phyloP scores from a whole-genome alignment of 2,888 invertebrate species.

The Drosophila rubida region DNA sequence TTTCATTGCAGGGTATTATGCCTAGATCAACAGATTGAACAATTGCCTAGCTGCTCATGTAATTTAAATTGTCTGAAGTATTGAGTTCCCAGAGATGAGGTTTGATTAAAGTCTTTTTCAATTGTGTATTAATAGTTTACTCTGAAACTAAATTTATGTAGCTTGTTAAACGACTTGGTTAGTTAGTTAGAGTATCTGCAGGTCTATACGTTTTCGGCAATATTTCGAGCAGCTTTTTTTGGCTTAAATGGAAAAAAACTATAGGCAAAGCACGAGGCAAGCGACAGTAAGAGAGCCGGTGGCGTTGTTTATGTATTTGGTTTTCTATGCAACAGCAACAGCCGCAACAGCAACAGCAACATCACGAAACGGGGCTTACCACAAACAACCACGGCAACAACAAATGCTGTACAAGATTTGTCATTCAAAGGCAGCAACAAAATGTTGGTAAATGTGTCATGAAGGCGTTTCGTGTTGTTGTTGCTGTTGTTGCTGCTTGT shows the following conservation, averaged over 20 bases:
- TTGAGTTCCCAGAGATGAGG: not conserved
- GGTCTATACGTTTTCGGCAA: not conserved
- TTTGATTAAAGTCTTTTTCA: not conserved
- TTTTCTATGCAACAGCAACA: slow-evolving; percentile 57
- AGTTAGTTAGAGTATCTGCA: slow-evolving; percentile 29
- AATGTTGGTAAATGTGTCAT: slow-evolving; percentile 78
- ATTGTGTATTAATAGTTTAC: not conserved
- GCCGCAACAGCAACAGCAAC: slow-evolving; percentile 35
- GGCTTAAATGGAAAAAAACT: slow-evolving; percentile 28
- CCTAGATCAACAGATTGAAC: slow-evolving; percentile 8
- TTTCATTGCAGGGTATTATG: slow-evolving; percentile 29
- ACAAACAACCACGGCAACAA: slow-evolving; percentile 38
- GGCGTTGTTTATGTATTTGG: slow-evolving; percentile 67
- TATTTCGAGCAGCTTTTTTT: slow-evolving; percentile 14
- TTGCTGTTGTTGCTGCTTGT: slow-evolving; percentile 25
- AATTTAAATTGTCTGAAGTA: slow-evolving; percentile 9
- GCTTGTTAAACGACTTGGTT: too few species aligned
- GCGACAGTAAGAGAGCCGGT: slow-evolving; percentile 41
- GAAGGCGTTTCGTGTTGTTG: slow-evolving; percentile 45
- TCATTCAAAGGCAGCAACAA: slow-evolving; percentile 62
- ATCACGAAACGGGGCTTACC: slow-evolving; percentile 42
- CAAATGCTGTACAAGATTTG: slow-evolving; percentile 62
- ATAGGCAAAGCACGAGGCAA: slow-evolving; percentile 22
- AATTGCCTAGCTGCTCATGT: slow-evolving; percentile 5
- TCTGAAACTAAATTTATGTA: too few species aligned